Evolutionary conservation across 2,797 vertebrate species (phyloP).

Genomic region (Myioborus melanocephalus): DNA sequence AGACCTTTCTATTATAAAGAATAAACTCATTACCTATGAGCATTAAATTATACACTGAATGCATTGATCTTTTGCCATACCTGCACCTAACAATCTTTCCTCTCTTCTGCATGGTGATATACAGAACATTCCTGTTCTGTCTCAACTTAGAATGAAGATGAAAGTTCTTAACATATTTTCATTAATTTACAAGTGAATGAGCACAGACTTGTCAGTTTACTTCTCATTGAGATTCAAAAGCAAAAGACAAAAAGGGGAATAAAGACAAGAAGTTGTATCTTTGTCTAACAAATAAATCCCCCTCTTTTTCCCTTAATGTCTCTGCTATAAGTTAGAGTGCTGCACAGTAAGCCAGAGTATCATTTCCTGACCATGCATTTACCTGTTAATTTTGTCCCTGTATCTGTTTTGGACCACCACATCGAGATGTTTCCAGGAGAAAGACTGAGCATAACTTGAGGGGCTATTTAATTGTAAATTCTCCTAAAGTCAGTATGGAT

Average conservation of each 20-base stretch:
- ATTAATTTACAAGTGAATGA: conserved; percentile 15
- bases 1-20: conserved; percentile 5
- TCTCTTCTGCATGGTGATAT: neutral
- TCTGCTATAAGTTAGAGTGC: neutral
- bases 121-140: neutral
- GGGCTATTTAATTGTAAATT: neutral
- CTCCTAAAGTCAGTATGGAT: neutral
- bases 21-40: conserved; percentile 4
- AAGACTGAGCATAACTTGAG: neutral
- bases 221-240: neutral
- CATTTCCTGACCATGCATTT: neutral
- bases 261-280: neutral
- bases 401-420: neutral
- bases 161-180: conserved; percentile 20
- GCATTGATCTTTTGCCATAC: neutral
- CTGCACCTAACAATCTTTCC: neutral
- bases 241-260: neutral
- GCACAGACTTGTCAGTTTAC: neutral
- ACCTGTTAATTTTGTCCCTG: neutral
- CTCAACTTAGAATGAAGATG: neutral
- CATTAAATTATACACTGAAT: conserved; percentile 37
- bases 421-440: neutral
- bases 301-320: neutral
- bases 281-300: neutral
- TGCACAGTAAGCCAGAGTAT: neutral